Evolutionary conservation across 2,888 invertebrate genomes (phyloP).

Genomic region (Neoascia interrupta): DNA sequence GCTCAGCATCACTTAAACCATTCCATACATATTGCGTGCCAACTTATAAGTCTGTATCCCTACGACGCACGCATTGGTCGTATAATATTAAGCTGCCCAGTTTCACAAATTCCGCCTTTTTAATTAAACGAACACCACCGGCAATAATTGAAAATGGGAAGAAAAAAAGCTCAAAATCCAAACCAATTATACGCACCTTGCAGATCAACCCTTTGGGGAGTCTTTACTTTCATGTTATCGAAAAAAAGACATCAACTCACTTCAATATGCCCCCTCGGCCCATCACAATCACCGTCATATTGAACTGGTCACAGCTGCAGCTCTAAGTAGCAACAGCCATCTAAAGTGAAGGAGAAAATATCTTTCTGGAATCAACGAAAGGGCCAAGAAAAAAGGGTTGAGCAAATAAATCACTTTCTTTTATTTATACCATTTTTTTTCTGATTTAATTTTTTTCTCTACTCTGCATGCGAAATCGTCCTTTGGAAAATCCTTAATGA

Average conservation of each 20-base stretch:
- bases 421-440: slow-evolving; percentile 65
- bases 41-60: too few relatives aligned
- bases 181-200: slow-evolving; percentile 65
- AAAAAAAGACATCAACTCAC: slow-evolving; percentile 61
- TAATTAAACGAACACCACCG: slow-evolving; percentile 52
- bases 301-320: slow-evolving; percentile 69
- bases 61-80: too few relatives aligned
- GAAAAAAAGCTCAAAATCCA: slow-evolving; percentile 20
- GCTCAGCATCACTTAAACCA: too few relatives aligned
- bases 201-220: slow-evolving; percentile 22
- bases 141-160: slow-evolving; percentile 45
- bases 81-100: too few relatives aligned
- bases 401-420: slow-evolving; percentile 77
- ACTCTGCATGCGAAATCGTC: slow-evolving; percentile 36
- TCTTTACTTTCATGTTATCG: slow-evolving; percentile 53
- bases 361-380: slow-evolving; percentile 62
- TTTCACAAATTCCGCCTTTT: too few relatives aligned
- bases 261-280: slow-evolving; percentile 50
- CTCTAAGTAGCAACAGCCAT: slow-evolving; percentile 59
- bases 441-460: slow-evolving; percentile 45
- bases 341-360: slow-evolving; percentile 58
- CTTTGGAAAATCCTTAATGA: slow-evolving; percentile 63
- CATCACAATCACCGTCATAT: slow-evolving; percentile 55
- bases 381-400: slow-evolving; percentile 73
- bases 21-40: too few relatives aligned